Percentiles rank a stretch among this genome's conserved stretches.
These are phyloP conservation scores for Aphaenogaster floridana DNA, from an alignment of 1,140 invertebrate genomes.

Conservation along the genomic window DNA sequence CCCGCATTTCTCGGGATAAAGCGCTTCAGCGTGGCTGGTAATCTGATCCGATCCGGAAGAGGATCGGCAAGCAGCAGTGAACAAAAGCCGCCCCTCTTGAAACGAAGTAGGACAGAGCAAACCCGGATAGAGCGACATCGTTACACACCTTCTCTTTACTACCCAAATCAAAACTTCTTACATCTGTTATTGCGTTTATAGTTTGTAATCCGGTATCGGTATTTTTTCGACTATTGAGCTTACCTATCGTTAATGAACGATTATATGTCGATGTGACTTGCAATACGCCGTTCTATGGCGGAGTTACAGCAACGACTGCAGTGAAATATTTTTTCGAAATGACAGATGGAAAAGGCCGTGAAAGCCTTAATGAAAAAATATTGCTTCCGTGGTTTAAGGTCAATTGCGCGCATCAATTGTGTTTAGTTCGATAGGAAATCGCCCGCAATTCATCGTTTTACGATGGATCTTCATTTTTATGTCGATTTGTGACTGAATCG, in stretches of 20 bases:
- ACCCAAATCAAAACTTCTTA: slow-evolving; percentile 20
- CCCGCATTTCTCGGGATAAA: slow-evolving; percentile 73
- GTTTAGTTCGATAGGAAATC: slow-evolving; percentile 7
- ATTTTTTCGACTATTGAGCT: not conserved
- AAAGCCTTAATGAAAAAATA: slow-evolving; percentile 1
- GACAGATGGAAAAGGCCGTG: not conserved
- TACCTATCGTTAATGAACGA: not conserved
- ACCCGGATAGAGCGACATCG: slow-evolving; percentile 79
- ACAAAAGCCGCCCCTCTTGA: slow-evolving; percentile 72
- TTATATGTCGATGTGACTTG: not conserved
- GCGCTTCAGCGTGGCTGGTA: slow-evolving; percentile 71
- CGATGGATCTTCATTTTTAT: slow-evolving; percentile 11
- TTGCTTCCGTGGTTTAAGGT: not conserved
- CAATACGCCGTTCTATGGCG: not conserved
- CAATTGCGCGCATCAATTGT: slow-evolving; percentile 7
- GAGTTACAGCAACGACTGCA: not conserved
- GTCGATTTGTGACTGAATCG: not conserved
- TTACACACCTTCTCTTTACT: slow-evolving; percentile 62
- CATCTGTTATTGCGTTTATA: not conserved
- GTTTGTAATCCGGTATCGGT: not conserved
- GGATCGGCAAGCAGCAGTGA: slow-evolving; percentile 52
- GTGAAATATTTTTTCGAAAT: not conserved
- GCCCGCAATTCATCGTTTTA: not conserved
- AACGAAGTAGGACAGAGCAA: slow-evolving; percentile 79
- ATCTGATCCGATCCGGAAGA: slow-evolving; percentile 77